Evolutionary conservation across 2,888 invertebrate genomes (phyloP), one percentile per base, ranked within the genome.

Genomic region (Cosmopolites sordidus): DNA sequence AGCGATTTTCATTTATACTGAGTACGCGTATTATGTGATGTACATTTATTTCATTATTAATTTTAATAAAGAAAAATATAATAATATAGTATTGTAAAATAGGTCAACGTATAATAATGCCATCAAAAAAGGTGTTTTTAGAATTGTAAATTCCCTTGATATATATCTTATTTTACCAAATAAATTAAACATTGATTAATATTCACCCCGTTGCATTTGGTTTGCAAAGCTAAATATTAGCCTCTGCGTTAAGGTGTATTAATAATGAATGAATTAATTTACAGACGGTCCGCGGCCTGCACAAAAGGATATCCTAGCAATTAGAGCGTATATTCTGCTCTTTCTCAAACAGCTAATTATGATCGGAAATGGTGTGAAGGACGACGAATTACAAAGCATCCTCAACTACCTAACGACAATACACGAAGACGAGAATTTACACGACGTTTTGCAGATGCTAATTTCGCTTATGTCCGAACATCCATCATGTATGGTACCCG

Each of bases 381-480:
- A 99, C 70, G 99, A 99, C 75, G 99, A 99, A 74, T 80, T 99
- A 49, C 98, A 99, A 76, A 94, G 95, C 65, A 91, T 99, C 71
- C 82, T 99, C 56, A 99, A 99, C 79, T 98, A 96, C 74, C 79
- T 99, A 64, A 94, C 96, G 22, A 98, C 97, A 56, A 92, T 97
- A 80, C 92, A 97, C 72, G 97, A 98, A 89, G 97, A 98, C 75
- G 98, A 99, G 75, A 99, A 99, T 75, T 81, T 99, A 56, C 94
- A 96, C 71, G 99, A 99, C 73, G 97, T 99, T 3, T 79, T 99
- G 60, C 93, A 96, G 79, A 92, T 97, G 87, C 79, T 96, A 64
- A 97, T 98, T 72, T 91, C 92, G 1, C 78, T 99, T 62, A 95
- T 99, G 92, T 92, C 95, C 6, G 98, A 99, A 73, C 96, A 98